phyloP scores from a whole-genome alignment of 2,888 invertebrate species.

The Spisula subtruncata region DNA sequence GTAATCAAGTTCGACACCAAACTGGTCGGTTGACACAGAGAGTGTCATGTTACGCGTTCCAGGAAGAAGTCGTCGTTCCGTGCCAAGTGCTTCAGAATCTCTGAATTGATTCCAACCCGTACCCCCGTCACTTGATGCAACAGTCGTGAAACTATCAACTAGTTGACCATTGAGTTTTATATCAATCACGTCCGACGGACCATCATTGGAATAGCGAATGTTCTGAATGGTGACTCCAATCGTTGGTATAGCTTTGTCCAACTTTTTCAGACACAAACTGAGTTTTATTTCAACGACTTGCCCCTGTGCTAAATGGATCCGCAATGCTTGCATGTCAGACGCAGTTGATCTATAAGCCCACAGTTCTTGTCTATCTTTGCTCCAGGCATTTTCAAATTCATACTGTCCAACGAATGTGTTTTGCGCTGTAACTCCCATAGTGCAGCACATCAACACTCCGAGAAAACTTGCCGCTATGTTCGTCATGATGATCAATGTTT shows the following conservation, averaged over 20 bases:
- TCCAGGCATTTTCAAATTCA: constrained; percentile 55
- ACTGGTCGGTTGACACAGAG: constrained; percentile 31
- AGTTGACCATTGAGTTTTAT: no score
- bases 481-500: no score
- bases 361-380: constrained; percentile 29
- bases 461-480: no score
- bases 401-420: constrained; percentile 36
- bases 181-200: background rate
- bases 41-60: background rate
- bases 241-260: no score
- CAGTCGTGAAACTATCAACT: constrained; percentile 24
- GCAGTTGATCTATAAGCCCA: constrained; percentile 63
- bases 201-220: constrained; percentile 50
- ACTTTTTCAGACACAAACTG: no score
- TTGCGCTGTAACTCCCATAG: no score
- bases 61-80: background rate
- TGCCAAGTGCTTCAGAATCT: background rate
- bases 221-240: constrained; percentile 24
- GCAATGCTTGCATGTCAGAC: background rate
- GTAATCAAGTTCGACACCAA: constrained; percentile 37
- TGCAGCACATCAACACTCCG: no score
- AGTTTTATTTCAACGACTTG: no score
- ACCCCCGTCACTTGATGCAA: constrained; percentile 20
- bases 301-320: no score
- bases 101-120: constrained; percentile 44